Evolutionary conservation across 2,888 invertebrate species (phyloP), one percentile per base, ranked within the genome.

Genomic region (Zygothrica quintamaculata): DNA sequence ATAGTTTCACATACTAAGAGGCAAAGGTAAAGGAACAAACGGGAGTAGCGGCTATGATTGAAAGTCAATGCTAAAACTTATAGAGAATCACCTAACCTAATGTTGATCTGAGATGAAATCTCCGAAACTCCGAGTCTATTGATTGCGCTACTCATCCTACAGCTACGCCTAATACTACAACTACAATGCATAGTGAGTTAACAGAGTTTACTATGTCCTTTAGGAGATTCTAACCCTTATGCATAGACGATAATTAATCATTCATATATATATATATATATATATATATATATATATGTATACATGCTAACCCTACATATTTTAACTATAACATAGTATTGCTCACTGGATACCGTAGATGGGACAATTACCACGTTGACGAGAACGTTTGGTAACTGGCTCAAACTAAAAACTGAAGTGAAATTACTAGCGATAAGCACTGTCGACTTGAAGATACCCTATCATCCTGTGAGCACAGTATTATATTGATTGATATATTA

Each of bases 281-380:
- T n/a, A n/a, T n/a, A n/a, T n/a, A n/a, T n/a, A n/a, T n/a, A n/a
- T n/a, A n/a, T n/a, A n/a, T n/a, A n/a, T n/a, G n/a, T n/a, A 33
- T 60, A 56, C 31, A 44, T 55, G 51, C 64, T 61, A 57, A 61
- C 46, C 74, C 74, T 74, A 74, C 33, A 11, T 66, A 66, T 60
- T 61, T 55, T 40, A n/a, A 6, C 11, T 33, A 22, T 22, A 22
- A 22, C 18, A 31, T 85, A 87, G 88, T 88, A 88, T 88, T 88
- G 88, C 88, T 88, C 77, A 77, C 71, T 70, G 77, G 77, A 85
- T 84, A 85, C 77, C 67, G 81, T 74, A 70, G 77, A 69, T 69
- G 61, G 59, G 29, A 56, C 43, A 40, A 59, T 25, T 37, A 37
- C 66, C 52, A 51, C 55, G 6, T 29, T 8, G 40, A 37, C 15